Base-by-base conservation (phyloP, 2,888 invertebrate genomes). In the Melangyna quadrimaculata region DNA sequence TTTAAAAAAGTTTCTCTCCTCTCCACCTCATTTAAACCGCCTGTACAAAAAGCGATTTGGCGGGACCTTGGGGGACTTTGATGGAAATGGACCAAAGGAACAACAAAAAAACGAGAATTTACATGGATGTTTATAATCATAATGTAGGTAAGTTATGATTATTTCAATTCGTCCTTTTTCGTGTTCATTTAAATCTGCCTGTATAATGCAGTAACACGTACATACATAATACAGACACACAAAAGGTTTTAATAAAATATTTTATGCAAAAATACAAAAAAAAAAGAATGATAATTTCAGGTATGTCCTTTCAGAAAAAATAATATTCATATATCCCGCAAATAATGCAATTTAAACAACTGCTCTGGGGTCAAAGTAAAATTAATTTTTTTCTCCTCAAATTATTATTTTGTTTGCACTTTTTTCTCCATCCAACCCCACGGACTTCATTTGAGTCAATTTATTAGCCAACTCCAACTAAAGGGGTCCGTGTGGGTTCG, bases 341-440 rank as follows among this genome's bases (percentile, higher is more conserved):
- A 61, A 70, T 77, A 78, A 78, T 55, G 75, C 67, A 82, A 78
- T 82, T 82, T 82, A 82, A 82, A 78, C 78, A 82, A 69, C 82
- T 78, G 45, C 71, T 67, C 59, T 40, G 51, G 43, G 72, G 51
- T 78, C 72, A 78, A 82, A 77, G 59, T 45, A 29, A 61, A 73
- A 72, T 72, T 73, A 51, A 67, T 32, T 19, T 45, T 65, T 65
- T 59, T 45, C 32, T 29, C 17, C 48, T 27, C n/a, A 17, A 43
- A 63, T 35, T 59, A 40, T 75, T 37, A 29, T 69, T 75, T 65
- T 35, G 10, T 63, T 51, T 67, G 14, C 19, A 48, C 22, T 17
- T 14, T 35, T 19, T 57, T 57, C 29, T 12, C 0, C n/a, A 1
- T 7, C 14, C 35, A 35, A 51, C 51, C 24, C 51, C 37, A 22